A percentile compares a stretch with the other conserved stretches of the same genome.
Conservation (phyloP, 2,888 invertebrate genomes). For the Boloria selene region DNA sequence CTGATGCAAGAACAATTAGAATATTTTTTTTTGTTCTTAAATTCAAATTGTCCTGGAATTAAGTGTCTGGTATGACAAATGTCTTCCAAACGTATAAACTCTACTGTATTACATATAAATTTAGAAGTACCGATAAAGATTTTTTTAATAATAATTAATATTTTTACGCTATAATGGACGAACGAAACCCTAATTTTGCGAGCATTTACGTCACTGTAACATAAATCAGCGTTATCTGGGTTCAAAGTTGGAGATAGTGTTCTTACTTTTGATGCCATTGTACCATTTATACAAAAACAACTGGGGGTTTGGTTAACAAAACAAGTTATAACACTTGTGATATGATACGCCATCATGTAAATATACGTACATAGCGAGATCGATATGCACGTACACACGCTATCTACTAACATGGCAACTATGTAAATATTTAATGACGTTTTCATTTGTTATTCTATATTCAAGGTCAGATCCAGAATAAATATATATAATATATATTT, state of each 20-base stretch:
- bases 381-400: slow-evolving; percentile 6
- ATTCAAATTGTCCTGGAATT: background rate
- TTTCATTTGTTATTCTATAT: slow-evolving; percentile 14
- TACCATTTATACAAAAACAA: slow-evolving; percentile 36
- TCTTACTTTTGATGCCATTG: slow-evolving; percentile 38
- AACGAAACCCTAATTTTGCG: slow-evolving; percentile 27
- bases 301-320: slow-evolving; percentile 21
- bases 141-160: background rate
- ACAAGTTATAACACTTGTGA: slow-evolving; percentile 23
- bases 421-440: slow-evolving; percentile 19
- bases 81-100: background rate
- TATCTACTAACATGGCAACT: slow-evolving; percentile 7
- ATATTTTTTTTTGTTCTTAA: no score
- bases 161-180: slow-evolving; percentile 1
- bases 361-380: slow-evolving; percentile 19
- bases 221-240: slow-evolving; percentile 40
- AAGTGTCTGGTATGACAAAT: background rate
- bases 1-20: no score
- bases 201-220: slow-evolving; percentile 32
- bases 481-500: background rate
- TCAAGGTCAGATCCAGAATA: slow-evolving; percentile 8
- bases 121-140: background rate
- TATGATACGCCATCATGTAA: slow-evolving; percentile 19
- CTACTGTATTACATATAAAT: slow-evolving; percentile 3
- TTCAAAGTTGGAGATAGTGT: slow-evolving; percentile 42